phyloP scores from a whole-genome alignment of 2,888 invertebrate species.

The Vannuccia rotundouncinata region DNA sequence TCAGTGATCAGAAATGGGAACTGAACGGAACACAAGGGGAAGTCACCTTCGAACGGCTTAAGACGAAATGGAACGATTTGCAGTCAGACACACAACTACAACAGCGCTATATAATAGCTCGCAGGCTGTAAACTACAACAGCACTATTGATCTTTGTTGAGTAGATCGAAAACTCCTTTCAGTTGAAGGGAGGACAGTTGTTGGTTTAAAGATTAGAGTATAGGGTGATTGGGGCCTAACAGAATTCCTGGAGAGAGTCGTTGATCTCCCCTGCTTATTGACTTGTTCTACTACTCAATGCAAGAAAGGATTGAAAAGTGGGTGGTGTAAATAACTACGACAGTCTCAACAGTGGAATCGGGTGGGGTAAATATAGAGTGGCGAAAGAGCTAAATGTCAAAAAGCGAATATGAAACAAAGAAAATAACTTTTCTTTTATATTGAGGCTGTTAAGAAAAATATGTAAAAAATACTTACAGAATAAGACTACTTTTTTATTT shows the following conservation, averaged over 20 bases:
- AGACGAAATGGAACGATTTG: neutral
- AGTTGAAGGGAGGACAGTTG: too few species aligned
- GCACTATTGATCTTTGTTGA: neutral
- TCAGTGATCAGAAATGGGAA: too few species aligned
- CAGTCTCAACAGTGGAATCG: neutral
- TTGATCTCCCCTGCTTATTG: neutral
- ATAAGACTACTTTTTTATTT: too few species aligned
- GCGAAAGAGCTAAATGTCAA: neutral
- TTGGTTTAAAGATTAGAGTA: neutral
- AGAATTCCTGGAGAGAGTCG: neutral
- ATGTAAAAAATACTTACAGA: too few species aligned
- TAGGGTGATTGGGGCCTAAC: too few species aligned
- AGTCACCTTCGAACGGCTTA: neutral
- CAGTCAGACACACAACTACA: too few species aligned
- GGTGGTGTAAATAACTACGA: neutral
- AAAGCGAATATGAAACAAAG: neutral
- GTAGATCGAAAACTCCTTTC: neutral
- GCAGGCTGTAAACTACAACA: neutral
- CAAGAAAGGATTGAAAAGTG: neutral
- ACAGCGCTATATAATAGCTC: too few species aligned
- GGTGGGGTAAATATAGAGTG: neutral
- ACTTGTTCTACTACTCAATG: neutral
- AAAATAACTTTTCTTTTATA: neutral
- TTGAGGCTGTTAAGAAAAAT: too few species aligned
- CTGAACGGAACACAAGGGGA: neutral